Base-by-base conservation (phyloP, 2,888 invertebrate genomes). In the Coleophora deauratella region DNA sequence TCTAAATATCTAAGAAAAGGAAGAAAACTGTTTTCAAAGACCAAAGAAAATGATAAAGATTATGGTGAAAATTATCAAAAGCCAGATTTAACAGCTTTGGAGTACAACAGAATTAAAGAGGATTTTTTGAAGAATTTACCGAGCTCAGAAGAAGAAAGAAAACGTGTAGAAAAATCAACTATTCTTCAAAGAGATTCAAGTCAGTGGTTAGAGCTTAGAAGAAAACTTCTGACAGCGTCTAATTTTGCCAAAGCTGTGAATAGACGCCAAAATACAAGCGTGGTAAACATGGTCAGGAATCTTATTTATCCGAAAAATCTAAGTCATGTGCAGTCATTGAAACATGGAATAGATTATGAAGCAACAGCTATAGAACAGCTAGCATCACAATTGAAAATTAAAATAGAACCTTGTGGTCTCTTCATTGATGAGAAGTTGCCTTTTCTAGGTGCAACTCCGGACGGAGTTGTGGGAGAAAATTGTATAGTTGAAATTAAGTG, bases 181-280 rank as follows among this genome's bases (percentile, higher is more conserved):
- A 33, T 40, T 6, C 28, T 39, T n/a, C 52, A 52, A 38, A 37
- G 40, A 10, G 44, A 51, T 8, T 37, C 43, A 33, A 38, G 42
- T 15, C 40, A 47, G 27, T 51, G 50, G 52, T 15, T 47, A 33
- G 44, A 54, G 31, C 39, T 50, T 9, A 33, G 50, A 10, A 37
- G 39, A 21, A 36, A 38, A 13, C 9, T 48, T 11, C 4, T 49
- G n/a, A 49, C 44, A 11, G 50, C 45, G 15, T 54, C 54, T 1
- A 49, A 47, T 31, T 49, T 46, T 35, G 46, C 42, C 33, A 33
- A 12, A 31, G 35, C 49, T 9, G 31, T 43, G 12, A 41, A 41
- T 10, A 15, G 10, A 35, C 14, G 21, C 2, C 6, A 9, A 21
- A 13, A 21, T 21, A 34, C 34, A n/a, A 7, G 6, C 13, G 15